Evolutionary conservation across 2,113 vertebrate genomes (phyloP).

Genomic region (Grus americana): DNA sequence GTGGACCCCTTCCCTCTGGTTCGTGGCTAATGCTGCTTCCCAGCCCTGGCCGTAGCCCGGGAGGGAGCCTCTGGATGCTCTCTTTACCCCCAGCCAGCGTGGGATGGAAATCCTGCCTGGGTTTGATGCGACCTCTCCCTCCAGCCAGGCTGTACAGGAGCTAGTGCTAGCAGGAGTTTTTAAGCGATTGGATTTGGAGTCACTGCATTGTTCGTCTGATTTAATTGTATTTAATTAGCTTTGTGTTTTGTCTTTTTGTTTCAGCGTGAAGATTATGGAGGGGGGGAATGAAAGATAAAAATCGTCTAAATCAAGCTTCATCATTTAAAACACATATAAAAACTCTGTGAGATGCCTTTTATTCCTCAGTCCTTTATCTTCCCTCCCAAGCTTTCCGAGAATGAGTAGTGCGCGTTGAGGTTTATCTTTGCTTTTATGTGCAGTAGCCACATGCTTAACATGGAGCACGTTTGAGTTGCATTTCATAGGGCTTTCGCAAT

Average conservation of each 20-base stretch:
- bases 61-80: not conserved
- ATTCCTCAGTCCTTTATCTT: constrained; percentile 75
- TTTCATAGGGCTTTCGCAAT: constrained; percentile 79
- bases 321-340: constrained; percentile 77
- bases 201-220: constrained; percentile 64
- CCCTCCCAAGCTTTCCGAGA: constrained; percentile 72
- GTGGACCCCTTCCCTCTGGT: not conserved
- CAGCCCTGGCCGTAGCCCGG: not conserved
- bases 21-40: not conserved
- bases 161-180: not conserved
- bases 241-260: constrained; percentile 71
- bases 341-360: constrained; percentile 75
- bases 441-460: constrained; percentile 78
- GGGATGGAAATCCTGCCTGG: not conserved
- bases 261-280: constrained; percentile 14
- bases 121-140: not conserved
- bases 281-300: not conserved
- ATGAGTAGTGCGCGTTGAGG: constrained; percentile 74
- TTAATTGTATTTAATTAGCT: constrained; percentile 73
- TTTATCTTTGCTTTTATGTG: constrained; percentile 82
- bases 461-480: constrained; percentile 73
- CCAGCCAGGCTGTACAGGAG: not conserved
- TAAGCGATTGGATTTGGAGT: constrained; percentile 41
- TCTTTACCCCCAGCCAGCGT: not conserved
- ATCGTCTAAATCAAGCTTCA: constrained; percentile 60